phyloP scores from a whole-genome alignment of 1,140 invertebrate species.

The Drosophila tropicalis region DNA sequence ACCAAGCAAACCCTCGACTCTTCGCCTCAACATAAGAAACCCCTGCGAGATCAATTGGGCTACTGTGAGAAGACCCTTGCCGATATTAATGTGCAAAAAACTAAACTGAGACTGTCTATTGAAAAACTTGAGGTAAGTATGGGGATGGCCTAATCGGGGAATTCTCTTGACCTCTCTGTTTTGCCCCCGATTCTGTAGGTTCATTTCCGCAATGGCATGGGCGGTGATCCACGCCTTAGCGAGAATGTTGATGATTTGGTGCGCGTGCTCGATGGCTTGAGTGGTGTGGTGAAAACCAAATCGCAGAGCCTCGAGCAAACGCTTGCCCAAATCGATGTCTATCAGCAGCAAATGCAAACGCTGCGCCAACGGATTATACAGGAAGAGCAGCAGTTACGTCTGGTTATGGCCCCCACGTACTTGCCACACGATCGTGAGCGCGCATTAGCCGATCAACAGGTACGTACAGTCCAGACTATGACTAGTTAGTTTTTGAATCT shows the following conservation, averaged over 20 bases:
- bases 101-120: slow-evolving; percentile 94
- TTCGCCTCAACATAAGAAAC: slow-evolving; percentile 92
- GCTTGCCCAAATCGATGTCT: slow-evolving; percentile 92
- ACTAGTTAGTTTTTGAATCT: slow-evolving; percentile 6
- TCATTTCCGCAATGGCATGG: slow-evolving; percentile 93
- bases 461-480: slow-evolving; percentile 85
- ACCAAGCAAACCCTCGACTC: slow-evolving; percentile 90
- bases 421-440: slow-evolving; percentile 92
- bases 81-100: slow-evolving; percentile 94
- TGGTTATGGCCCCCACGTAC: slow-evolving; percentile 91
- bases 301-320: slow-evolving; percentile 89
- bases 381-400: slow-evolving; percentile 93
- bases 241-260: slow-evolving; percentile 88
- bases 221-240: slow-evolving; percentile 90
- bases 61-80: slow-evolving; percentile 93
- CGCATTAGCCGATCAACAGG: slow-evolving; percentile 94
- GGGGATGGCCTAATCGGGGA: slow-evolving; percentile 21
- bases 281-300: slow-evolving; percentile 88
- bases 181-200: slow-evolving; percentile 85
- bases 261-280: slow-evolving; percentile 86
- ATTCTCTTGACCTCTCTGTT: slow-evolving; percentile 9
- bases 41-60: slow-evolving; percentile 92
- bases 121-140: slow-evolving; percentile 93
- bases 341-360: slow-evolving; percentile 94
- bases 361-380: slow-evolving; percentile 92